Evolutionary conservation across 2,113 vertebrate genomes (phyloP).

Genomic region (Onychostoma macrolepis): DNA sequence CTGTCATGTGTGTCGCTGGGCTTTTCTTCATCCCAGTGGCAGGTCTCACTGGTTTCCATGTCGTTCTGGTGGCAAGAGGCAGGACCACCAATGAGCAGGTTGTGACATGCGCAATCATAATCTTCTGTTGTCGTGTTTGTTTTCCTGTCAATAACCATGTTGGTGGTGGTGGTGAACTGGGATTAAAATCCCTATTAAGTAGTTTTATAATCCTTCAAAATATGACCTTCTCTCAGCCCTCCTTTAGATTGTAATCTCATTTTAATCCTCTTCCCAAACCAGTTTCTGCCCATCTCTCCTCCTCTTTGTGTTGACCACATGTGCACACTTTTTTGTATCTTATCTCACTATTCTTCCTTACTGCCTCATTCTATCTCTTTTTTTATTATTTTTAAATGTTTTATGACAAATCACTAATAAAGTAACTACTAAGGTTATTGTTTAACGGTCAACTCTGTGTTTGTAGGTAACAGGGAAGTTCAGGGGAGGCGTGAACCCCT

Average conservation of each 20-base stretch:
- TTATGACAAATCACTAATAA: neutral
- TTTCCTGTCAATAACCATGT: constrained; percentile 24
- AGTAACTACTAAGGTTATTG: neutral
- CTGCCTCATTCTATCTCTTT: too few species aligned
- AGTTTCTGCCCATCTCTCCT: neutral
- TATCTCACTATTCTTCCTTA: too few species aligned
- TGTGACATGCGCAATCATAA: constrained; percentile 5
- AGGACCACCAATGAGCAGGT: constrained; percentile 98
- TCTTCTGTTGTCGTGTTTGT: constrained; percentile 27
- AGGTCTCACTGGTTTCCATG: constrained; percentile 94
- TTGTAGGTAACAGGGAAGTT: constrained; percentile 95
- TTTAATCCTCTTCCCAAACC: neutral
- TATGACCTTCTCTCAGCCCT: constrained; percentile 16
- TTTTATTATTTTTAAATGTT: neutral
- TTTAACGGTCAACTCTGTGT: neutral
- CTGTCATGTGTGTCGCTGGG: constrained; percentile 95
- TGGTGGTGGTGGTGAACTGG: constrained; percentile 4
- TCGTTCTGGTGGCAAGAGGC: constrained; percentile 94
- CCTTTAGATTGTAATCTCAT: constrained; percentile 32
- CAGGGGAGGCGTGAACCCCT: constrained; percentile 93
- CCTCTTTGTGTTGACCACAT: constrained; percentile 1
- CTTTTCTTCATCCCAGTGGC: constrained; percentile 97
- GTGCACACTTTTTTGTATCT: neutral
- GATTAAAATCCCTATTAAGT: constrained; percentile 32
- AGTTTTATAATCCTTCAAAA: constrained; percentile 44